A percentile compares a stretch with the other conserved stretches of the same genome.
Evolutionary conservation across 2,888 invertebrate genomes (phyloP).

Genomic region (Tineola bisselliella): DNA sequence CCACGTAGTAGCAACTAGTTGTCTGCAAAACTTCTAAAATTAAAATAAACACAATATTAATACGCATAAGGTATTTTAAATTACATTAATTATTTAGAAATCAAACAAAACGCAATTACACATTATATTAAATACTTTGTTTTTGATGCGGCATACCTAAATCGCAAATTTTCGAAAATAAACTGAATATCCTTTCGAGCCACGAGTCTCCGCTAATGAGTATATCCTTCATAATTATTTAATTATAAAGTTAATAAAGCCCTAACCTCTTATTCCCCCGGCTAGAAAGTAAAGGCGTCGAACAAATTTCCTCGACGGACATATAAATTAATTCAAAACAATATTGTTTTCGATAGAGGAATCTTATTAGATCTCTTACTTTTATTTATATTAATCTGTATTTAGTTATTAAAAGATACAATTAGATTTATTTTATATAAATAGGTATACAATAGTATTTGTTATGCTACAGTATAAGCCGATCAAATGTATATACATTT

Average conservation of each 20-base stretch:
- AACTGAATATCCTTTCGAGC: conserved; percentile 24
- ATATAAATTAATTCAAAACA: conserved; percentile 8
- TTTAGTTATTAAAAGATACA: too few species aligned
- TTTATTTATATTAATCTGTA: neutral
- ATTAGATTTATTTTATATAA: too few species aligned
- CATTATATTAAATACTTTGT: neutral
- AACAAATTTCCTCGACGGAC: conserved; percentile 15
- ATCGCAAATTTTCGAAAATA: conserved; percentile 16
- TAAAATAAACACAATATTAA: too few species aligned
- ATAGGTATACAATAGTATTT: too few species aligned
- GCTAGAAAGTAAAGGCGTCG: conserved; percentile 21
- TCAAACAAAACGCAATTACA: too few species aligned
- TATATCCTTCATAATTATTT: conserved; percentile 35
- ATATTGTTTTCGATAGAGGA: neutral
- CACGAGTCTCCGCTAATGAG: conserved; percentile 28
- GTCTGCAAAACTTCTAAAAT: too few species aligned
- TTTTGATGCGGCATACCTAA: neutral
- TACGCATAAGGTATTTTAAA: too few species aligned
- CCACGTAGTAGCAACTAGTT: too few species aligned
- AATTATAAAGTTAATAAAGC: conserved; percentile 33
- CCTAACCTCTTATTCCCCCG: conserved; percentile 24
- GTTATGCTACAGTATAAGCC: too few species aligned
- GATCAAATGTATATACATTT: neutral
- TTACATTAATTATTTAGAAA: too few species aligned
- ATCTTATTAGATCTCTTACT: neutral